Base-by-base conservation (phyloP, 2,888 invertebrate species). In the Scrobipalpa costella region DNA sequence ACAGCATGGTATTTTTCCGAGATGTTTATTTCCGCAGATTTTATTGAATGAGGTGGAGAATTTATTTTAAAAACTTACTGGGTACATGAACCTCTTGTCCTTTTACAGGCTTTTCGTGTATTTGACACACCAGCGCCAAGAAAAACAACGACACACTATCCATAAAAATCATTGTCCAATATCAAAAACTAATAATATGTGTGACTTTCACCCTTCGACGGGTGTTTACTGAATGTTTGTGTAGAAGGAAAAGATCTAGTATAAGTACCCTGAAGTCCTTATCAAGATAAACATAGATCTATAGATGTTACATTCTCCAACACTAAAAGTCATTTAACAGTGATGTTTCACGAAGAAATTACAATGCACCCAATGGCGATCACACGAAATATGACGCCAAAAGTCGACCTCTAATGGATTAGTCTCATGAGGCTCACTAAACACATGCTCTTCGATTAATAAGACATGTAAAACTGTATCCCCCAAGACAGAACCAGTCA, bases 31-130 rank as follows among this genome's bases (percentile, higher is more conserved):
- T n/a, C n/a, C n/a, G n/a, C n/a, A 3, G n/a, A 36, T 9, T 36
- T 36, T 9, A 36, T 36, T 36, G 21, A 38, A 19, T 19, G 44
- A 6, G 61, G 1, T 36, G 19, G 21, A 13, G 5, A 27, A 55
- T 21, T 21, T 27, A 27, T 27, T 1, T 9, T 40, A 40, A 13
- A 36, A 15, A 60, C 60, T 60, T 49, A 60, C 60, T 60, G 34
- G 81, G 78, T 57, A 86, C 66, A 66, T 84, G 80, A 27, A 90
- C 73, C 76, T 89, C 89, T 66, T 88, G 82, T 13, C 83, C 80
- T 57, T 68, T 75, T 1, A 81, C 83, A 59, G 71, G 67, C 63
- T 78, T 83, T 19, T 82, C 74, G 65, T 79, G 76, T 44, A 87
- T 61, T 61, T 80, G 73, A 67, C 74, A 78, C 59, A 77, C 70